Evolutionary conservation across 2,797 vertebrate genomes (phyloP), one percentile per base, ranked within the genome.

Genomic region (Psittacula derbiana): DNA sequence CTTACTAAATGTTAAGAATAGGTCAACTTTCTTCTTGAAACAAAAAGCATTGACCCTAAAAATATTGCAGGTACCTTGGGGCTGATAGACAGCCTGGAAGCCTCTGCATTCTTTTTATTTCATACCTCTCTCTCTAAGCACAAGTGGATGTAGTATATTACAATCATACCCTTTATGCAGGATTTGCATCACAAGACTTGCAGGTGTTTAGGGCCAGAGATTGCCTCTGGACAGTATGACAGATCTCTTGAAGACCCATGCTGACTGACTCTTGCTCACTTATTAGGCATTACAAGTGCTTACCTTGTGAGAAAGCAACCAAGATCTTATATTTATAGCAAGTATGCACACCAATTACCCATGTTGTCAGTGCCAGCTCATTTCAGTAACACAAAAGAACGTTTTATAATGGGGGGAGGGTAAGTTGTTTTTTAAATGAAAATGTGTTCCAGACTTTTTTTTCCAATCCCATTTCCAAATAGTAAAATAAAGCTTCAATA

Each of bases 1-100:
- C 81, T 94, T 78, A 82, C 21, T 92, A 93, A 95, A 94, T 90
- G 73, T 88, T 96, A 96, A 93, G 91, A 90, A 93, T 90, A 95
- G 82, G 93, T 95, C 94, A 96, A 5, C 53, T 86, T 96, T 69
- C 58, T 91, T 73, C 86, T 80, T 91, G 81, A 78, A 95, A 85
- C 12, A 28, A 82, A 90, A 92, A 65, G 21, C 67, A 36, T 11
- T 94, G 88, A 88, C 87, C 87, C 90, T 72, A 55, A 75, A 85
- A 92, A 55, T 36, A 62, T n/a, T 88, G 53, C 49, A 78, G 66
- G 46, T 80, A 67, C 25, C 41, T 91, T 30, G 49, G 36, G 90
- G 53, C 16, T 95, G 82, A 95, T 44, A 41, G 78, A 85, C 67
- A 96, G 30, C 47, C 53, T 81, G 44, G 36, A 95, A 95, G 91